These are phyloP conservation scores for Stomatorhinus walkeri DNA, from an alignment of 2,797 vertebrate species.

Conservation along the genomic window DNA sequence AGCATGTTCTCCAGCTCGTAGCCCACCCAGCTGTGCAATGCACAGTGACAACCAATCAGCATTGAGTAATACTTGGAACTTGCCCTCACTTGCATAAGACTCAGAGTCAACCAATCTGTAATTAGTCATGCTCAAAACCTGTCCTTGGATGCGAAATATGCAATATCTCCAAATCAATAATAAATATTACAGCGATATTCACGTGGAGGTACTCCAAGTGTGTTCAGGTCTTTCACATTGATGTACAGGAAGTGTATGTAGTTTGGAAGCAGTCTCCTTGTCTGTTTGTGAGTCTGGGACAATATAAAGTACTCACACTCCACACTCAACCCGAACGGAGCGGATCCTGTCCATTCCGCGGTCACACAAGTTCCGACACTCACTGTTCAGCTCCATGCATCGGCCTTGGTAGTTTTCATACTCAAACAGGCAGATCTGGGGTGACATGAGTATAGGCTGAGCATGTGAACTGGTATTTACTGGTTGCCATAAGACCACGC, in stretches of 20 bases:
- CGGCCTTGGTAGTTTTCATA: slow-evolving; percentile 44
- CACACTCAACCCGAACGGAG: slow-evolving; percentile 39
- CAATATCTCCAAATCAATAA: neutral
- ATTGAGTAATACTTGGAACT: neutral
- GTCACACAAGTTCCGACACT: slow-evolving; percentile 40
- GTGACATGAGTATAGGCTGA: neutral
- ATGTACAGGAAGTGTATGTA: neutral
- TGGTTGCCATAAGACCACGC: neutral
- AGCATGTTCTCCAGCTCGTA: slow-evolving; percentile 69
- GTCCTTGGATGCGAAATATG: neutral
- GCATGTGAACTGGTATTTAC: neutral
- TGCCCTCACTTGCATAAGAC: neutral
- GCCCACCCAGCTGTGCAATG: slow-evolving; percentile 64
- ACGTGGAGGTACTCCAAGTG: neutral
- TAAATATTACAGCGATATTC: neutral
- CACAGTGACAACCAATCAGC: neutral
- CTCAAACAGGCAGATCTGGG: slow-evolving; percentile 41
- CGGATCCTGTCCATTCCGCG: slow-evolving; percentile 33
- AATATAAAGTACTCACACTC: slow-evolving; percentile 38
- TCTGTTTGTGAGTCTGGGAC: neutral
- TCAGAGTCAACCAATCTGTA: neutral
- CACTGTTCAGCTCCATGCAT: slow-evolving; percentile 32
- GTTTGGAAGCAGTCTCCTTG: neutral
- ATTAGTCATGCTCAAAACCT: neutral
- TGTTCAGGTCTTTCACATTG: neutral